Evolutionary conservation across 2,797 vertebrate genomes (phyloP), one percentile per base, ranked within the genome.

Genomic region (Eulemur rubriventer): DNA sequence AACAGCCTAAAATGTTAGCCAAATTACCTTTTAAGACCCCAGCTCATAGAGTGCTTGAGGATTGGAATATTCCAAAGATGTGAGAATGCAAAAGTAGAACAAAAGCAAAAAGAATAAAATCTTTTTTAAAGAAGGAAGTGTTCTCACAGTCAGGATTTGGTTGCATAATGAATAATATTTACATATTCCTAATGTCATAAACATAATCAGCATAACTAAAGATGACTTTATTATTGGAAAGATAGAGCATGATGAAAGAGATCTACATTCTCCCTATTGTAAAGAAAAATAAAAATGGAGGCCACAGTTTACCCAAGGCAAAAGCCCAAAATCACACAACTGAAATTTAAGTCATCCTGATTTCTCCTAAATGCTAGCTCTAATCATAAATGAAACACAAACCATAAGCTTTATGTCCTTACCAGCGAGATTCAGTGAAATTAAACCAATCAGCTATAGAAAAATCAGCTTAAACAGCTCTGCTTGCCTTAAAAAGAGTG

Each of bases 341-440:
- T 8, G 63, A 82, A 73, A 52, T 43, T 87, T 57, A n/a, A 55
- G 65, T 75, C 84, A 52, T 24, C 28, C 50, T 52, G 18, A 61
- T 82, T 46, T 90, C 55, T 50, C 41, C 46, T 30, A 75, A 89
- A 76, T 52, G 43, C n/a, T n/a, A 75, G n/a, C 57, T 81, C 65
- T 69, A 81, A 69, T 94, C 41, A 43, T 82, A 83, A 96, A 86
- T 87, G 67, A 81, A 96, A 91, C 43, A 86, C 24, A 69, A 48
- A 94, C 93, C 9, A 12, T 41, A 73, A 90, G 65, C 65, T 80
- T 85, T 59, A 80, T 50, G 8, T 75, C 67, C 57, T 67, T 91
- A 17, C 70, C 75, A 81, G 46, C 41, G 41, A 73, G 46, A 86
- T 75, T 96, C 28, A 50, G 52, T 84, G 50, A 96, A 91, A 86